Conservation (phyloP, 2,888 invertebrate genomes). For the Prosopocoilus inquinatus region DNA sequence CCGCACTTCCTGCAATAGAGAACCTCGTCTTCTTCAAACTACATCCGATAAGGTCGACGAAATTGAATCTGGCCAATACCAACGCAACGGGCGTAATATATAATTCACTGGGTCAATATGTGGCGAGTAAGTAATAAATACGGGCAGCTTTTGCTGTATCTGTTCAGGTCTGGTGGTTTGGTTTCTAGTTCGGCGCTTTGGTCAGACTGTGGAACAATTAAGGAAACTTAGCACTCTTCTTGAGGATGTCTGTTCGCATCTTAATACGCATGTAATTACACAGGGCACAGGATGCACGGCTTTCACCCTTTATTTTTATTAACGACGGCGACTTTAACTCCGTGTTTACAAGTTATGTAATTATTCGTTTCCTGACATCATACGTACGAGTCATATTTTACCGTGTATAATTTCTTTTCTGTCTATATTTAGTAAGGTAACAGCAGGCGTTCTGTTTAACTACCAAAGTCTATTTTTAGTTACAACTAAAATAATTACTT, state of each 20-base stretch:
- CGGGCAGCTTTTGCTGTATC: background rate
- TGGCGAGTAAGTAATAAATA: slow-evolving; percentile 17
- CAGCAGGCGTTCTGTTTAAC: too few species aligned
- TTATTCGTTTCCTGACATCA: too few species aligned
- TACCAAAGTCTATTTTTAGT: too few species aligned
- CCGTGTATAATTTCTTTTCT: too few species aligned
- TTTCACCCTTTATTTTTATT: too few species aligned
- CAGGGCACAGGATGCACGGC: background rate
- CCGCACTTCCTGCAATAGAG: too few species aligned
- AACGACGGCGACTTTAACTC: too few species aligned
- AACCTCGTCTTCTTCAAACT: background rate
- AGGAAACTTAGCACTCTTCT: slow-evolving; percentile 14
- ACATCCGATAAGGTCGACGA: slow-evolving; percentile 12
- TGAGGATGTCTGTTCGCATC: background rate
- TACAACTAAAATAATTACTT: too few species aligned
- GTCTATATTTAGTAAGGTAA: too few species aligned
- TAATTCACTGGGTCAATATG: slow-evolving; percentile 20
- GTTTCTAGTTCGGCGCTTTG: slow-evolving; percentile 14
- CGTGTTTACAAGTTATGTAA: too few species aligned
- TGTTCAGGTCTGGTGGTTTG: slow-evolving; percentile 11
- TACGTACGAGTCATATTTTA: too few species aligned
- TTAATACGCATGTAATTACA: background rate
- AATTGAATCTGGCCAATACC: slow-evolving; percentile 14
- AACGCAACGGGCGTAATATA: slow-evolving; percentile 8
- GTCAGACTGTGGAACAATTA: slow-evolving; percentile 16